Evolutionary conservation across 1,140 invertebrate species (phyloP), one percentile per base, ranked within the genome.

Genomic region (Coenobita brevimanus): DNA sequence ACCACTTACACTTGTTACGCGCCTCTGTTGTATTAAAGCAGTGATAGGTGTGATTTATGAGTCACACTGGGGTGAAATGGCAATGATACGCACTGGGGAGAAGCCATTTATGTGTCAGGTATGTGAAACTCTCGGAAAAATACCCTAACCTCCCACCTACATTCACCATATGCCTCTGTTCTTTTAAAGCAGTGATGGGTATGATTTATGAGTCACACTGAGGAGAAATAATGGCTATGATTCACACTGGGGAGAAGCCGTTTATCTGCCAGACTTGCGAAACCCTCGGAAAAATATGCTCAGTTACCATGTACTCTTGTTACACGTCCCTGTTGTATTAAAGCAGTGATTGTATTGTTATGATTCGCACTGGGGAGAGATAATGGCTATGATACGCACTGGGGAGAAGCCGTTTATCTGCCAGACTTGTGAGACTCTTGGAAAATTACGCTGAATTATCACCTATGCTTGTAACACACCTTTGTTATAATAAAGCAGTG

Each of bases 41-140:
- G n/a, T n/a, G n/a, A n/a, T 30, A 79, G 17, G 24, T 41, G 36
- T 75, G 36, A n/a, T n/a, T n/a, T n/a, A n/a, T n/a, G n/a, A n/a
- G n/a, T n/a, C n/a, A n/a, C n/a, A n/a, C n/a, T n/a, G n/a, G n/a
- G n/a, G 67, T 71, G 17, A 21, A 27, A 33, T 27, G 30, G 21
- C 27, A 2, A 83, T 83, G 81, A 83, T 83, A 36, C 81, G 73
- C 67, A 83, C 81, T 17, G 81, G 81, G 13, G 81, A 83, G 50
- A 83, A 83, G 36, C 81, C 81, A 3, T 83, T 83, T 38, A 30
- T 67, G 8, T 83, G 81, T n/a, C 81, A 83, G 33, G 71, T 33
- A 27, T 83, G 81, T 73, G 54, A 73, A 83, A 64, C 15, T 83
- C 81, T 0, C 38, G 81, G 17, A 83, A 83, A 69, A 83, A 67